Evolutionary conservation across 2,797 vertebrate species (phyloP).

Genomic region (Rhodeus uyekii): DNA sequence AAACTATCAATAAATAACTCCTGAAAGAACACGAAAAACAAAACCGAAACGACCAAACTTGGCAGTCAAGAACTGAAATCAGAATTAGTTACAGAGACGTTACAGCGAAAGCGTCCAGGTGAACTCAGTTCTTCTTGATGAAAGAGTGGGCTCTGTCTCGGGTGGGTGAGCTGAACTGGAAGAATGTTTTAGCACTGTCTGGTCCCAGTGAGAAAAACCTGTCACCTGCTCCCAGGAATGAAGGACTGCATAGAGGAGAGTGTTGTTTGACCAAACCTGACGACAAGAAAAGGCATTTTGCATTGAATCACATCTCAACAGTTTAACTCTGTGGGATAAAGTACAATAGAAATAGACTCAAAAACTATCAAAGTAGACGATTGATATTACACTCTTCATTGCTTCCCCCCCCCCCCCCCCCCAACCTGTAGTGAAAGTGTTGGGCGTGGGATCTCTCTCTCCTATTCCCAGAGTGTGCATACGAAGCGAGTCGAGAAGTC

Average conservation of each 20-base stretch:
- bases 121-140: slow-evolving; percentile 37
- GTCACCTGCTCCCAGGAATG: slow-evolving; percentile 62
- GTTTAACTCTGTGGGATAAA: background rate
- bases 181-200: slow-evolving; percentile 70
- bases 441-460: slow-evolving; percentile 61
- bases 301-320: background rate
- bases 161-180: slow-evolving; percentile 73
- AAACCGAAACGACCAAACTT: background rate
- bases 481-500: slow-evolving; percentile 85
- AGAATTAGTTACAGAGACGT: background rate
- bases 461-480: slow-evolving; percentile 81
- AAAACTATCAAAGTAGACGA: background rate
- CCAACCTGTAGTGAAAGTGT: slow-evolving; percentile 61
- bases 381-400: no score
- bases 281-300: slow-evolving; percentile 28
- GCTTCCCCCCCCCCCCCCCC: no score
- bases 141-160: slow-evolving; percentile 55
- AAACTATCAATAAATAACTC: background rate
- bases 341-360: background rate
- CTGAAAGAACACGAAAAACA: background rate
- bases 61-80: background rate
- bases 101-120: background rate
- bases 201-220: slow-evolving; percentile 69
- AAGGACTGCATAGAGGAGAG: slow-evolving; percentile 66
- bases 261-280: slow-evolving; percentile 62